Evolutionary conservation across 2,113 vertebrate species (phyloP), one percentile per base, ranked within the genome.

Genomic region (rabbit (Oryctolagus cuniculus)): DNA sequence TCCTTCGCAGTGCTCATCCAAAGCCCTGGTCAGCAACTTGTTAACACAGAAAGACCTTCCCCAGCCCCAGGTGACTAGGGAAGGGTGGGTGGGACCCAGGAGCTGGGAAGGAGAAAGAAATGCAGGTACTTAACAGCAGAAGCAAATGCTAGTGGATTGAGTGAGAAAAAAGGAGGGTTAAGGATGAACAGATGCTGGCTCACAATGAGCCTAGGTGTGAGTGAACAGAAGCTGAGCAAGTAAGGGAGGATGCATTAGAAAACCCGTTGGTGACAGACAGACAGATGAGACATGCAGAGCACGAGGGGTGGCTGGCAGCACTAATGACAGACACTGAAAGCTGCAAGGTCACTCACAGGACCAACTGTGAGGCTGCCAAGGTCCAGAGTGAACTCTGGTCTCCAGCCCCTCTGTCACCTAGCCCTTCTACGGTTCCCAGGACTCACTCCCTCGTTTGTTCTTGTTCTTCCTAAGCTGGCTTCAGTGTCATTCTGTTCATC

Each of bases 261-360:
- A 87, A 55, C 31, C 38, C 90, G 53, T 53, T 72, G 53, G 38
- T 16, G 49, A 80, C 25, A 82, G 16, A 21, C 49, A 90, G 34
- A 77, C 63, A 64, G 86, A 63, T 17, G 10, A 75, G 85, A 77
- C 22, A 73, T 51, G 13, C 73, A 79, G 22, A 44, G 29, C 19
- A 17, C 66, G 34, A 7, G 25, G 2, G 55, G 3, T 0, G 58
- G 36, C 51, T 53, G 10, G 51, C 10, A 15, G 58, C 3, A 2
- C 12, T 16, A 13, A 34, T 0, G 1, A 29, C 1, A 24, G 25
- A 24, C 22, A 36, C 24, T 31, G 29, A 55, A 75, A 44, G 49
- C 85, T 0, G 10, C 22, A 34, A 0, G 2, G 19, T 61, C 3
- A 5, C 25, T 78, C 17, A 1, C 0, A 17, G 70, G 24, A 10